Base-by-base conservation (phyloP, 2,888 invertebrate genomes). In the Drosophila vallismaia region DNA sequence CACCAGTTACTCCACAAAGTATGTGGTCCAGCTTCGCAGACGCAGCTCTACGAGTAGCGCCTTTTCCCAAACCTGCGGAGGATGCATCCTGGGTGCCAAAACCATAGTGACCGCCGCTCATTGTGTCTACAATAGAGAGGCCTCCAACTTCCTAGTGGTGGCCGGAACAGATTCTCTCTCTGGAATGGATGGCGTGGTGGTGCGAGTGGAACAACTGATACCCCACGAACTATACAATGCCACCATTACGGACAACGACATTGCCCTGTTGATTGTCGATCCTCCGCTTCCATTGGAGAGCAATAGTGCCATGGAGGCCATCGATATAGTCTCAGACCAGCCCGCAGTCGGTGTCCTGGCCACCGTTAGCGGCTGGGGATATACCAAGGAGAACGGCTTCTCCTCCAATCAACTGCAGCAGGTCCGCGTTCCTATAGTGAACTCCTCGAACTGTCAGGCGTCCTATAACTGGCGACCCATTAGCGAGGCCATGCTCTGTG, bases 171-270 rank as follows among this genome's bases (percentile, higher is more conserved):
- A 77, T 10, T 19, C 58, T 10, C 92, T 88, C 31, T 79, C 89
- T 0, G 62, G 79, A 1, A 93, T 93, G 2, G 76, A 88, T 53
- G 94, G 94, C 0, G 58, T 86, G 0, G 14, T 94, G 0, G 90
- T 93, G 1, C 91, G 91, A 9, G 92, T 94, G 0, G 91, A 91
- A 0, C 91, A 91, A 12, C 68, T 93, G 0, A 55, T 91, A 0
- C 88, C 88, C 38, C 93, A 95, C 75, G 92, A 92, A 14, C 78
- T 88, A 0, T 94, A 93, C 75, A 78, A 82, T 57, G 58, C 82
- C 5, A 36, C 74, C 1, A 81, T 52, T 6, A 76, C 71, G 4
- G 93, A 94, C 70, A 92, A 92, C 67, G 94, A 94, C 62, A 90
- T 94, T 7, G 94, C 94, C 0, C 68, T 94, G 0, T 33, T 90